Percentiles rank a stretch among this genome's conserved stretches.
These are phyloP conservation scores for Hypercompe scribonia DNA, from an alignment of 2,888 invertebrate species.

Conservation along the genomic window DNA sequence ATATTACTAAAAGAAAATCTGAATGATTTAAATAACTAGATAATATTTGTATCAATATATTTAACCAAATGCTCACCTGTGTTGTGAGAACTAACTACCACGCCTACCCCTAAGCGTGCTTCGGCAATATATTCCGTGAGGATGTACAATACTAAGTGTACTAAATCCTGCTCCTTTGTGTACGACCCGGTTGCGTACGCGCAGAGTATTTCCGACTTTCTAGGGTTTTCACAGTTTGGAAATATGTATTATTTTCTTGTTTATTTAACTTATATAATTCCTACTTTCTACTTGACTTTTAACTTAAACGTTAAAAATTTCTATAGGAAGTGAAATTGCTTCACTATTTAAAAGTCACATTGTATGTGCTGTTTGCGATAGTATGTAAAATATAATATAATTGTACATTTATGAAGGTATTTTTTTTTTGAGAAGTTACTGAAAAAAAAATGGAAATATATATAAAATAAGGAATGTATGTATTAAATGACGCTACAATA, in stretches of 20 bases:
- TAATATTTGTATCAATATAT: background rate
- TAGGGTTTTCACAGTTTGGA: slow-evolving; percentile 42
- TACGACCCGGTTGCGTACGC: slow-evolving; percentile 50
- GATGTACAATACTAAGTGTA: slow-evolving; percentile 65
- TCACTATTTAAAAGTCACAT: no score
- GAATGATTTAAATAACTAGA: background rate
- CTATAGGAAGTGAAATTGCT: no score
- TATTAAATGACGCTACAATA: no score
- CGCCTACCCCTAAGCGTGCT: slow-evolving; percentile 64
- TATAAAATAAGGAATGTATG: no score
- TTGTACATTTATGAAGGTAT: no score
- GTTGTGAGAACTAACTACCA: slow-evolving; percentile 55
- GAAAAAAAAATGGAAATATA: no score
- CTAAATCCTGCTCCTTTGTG: slow-evolving; percentile 64
- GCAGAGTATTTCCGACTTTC: slow-evolving; percentile 50
- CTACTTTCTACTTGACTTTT: background rate
- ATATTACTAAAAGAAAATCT: background rate
- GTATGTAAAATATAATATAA: no score
- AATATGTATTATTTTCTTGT: background rate
- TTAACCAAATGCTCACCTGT: slow-evolving; percentile 57
- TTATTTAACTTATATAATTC: background rate
- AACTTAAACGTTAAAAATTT: background rate
- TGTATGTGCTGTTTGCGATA: no score
- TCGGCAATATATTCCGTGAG: slow-evolving; percentile 67
- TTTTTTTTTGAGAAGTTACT: no score